These are phyloP conservation scores for Trichonephila clavipes DNA, from an alignment of 1,140 invertebrate genomes.

Conservation along the genomic window DNA sequence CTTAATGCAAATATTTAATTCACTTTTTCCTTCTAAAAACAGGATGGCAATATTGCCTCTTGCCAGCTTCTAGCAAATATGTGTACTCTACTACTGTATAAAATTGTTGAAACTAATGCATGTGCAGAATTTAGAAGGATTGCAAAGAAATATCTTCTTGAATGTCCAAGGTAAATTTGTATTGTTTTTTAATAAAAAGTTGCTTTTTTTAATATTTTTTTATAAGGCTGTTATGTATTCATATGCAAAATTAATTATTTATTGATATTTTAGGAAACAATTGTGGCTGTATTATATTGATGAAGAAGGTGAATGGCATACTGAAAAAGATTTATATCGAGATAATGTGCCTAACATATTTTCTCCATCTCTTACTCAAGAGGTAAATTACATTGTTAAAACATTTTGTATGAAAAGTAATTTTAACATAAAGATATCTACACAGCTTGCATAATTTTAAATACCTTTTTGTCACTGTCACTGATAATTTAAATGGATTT, in stretches of 20 bases:
- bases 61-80: conserved; percentile 88
- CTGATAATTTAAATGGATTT: background rate
- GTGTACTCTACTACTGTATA: conserved; percentile 85
- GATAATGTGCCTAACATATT: conserved; percentile 65
- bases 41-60: conserved; percentile 80
- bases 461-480: background rate
- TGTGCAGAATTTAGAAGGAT: conserved; percentile 57
- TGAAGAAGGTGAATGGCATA: conserved; percentile 42
- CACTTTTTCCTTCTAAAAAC: background rate
- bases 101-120: conserved; percentile 55
- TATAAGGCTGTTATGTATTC: background rate
- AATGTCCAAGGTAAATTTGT: conserved; percentile 47
- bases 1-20: too few species aligned
- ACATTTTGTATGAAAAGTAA: background rate
- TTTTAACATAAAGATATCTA: background rate
- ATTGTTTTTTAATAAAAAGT: background rate
- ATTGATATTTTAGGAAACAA: conserved; percentile 7
- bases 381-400: background rate
- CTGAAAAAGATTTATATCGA: conserved; percentile 34
- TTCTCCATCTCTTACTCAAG: conserved; percentile 18
- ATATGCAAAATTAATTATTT: background rate
- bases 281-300: conserved; percentile 69
- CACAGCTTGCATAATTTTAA: background rate
- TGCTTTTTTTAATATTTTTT: background rate
- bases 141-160: conserved; percentile 27